Base-by-base conservation (phyloP, 2,888 invertebrate species). In the Epistrophe grossulariae region DNA sequence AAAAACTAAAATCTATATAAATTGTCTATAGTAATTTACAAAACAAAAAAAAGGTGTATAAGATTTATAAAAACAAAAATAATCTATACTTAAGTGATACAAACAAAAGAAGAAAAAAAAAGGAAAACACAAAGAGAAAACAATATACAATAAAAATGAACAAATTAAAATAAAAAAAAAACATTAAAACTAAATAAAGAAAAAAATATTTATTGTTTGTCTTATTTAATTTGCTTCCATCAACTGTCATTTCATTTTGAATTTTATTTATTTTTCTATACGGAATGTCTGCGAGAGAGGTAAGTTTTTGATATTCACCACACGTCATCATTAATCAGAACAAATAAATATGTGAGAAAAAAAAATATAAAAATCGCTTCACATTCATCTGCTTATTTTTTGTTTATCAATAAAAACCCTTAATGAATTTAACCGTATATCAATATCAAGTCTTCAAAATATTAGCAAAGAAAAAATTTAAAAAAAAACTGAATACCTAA, bases 201-300 rank as follows among this genome's bases (percentile, higher is more conserved):
- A 13, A 70, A 73, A 38, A 50, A 50, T 24, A 15, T 55, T 62
- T 55, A 78, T 84, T 15, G 72, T 80, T 88, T 76, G 77, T 88
- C 73, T 84, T 73, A 84, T 84, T 84, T 88, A 28, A 78, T 88
- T 88, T 88, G 87, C 87, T 79, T 24, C 71, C 87, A 87, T 87
- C 76, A 79, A 83, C 64, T 70, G 38, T 70, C 79, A 62, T 71
- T 60, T 62, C 66, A 76, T 76, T 35, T 59, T 40, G n/a, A 64
- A 62, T 59, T 35, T 52, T 19, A 50, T 68, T 50, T 68, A 17
- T 19, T 50, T 35, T 38, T 50, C 17, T 24, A n/a, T n/a, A 43
- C 4, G 24, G 70, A 55, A 45, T 38, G n/a, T 38, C 28, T n/a
- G 7, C 11, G 13, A 24, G 43, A 13, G 31, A n/a, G 68, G 66